These are phyloP conservation scores for Macrophya alboannulata DNA, from an alignment of 2,888 invertebrate genomes.

Conservation along the genomic window DNA sequence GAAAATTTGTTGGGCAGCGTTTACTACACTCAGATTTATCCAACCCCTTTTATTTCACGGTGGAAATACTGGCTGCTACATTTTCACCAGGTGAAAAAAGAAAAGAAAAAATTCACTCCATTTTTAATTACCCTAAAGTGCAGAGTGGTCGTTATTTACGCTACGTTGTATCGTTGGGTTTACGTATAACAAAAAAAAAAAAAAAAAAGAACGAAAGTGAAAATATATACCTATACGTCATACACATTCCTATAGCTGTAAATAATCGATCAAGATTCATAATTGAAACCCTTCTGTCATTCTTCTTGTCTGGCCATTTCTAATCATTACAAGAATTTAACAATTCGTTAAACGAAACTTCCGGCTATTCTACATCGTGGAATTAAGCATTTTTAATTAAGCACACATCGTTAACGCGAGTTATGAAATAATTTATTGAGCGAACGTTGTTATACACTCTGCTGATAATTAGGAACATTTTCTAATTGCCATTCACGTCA, in stretches of 20 bases:
- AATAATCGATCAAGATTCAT: not conserved
- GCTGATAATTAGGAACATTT: too few relatives aligned
- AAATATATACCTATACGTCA: not conserved
- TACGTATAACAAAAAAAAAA: not conserved
- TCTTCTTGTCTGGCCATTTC: not conserved
- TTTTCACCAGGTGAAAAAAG: not conserved
- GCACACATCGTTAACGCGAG: not conserved
- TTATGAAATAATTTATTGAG: too few relatives aligned
- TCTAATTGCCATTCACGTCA: too few relatives aligned
- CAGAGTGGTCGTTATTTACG: conserved; percentile 20
- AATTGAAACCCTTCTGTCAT: conserved; percentile 1
- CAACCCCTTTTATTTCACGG: not conserved
- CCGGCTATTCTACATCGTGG: not conserved
- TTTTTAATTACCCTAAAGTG: conserved; percentile 28
- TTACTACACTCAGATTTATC: not conserved
- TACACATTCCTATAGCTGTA: not conserved
- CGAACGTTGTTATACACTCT: too few relatives aligned
- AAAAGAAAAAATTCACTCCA: not conserved
- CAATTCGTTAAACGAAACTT: not conserved
- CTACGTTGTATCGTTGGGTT: not conserved
- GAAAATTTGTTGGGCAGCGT: not conserved
- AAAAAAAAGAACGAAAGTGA: not conserved
- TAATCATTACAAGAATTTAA: not conserved
- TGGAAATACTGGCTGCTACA: conserved; percentile 1
- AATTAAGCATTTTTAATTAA: not conserved